These are phyloP conservation scores for Dinothrombium tinctorium DNA, from an alignment of 1,140 invertebrate genomes.

Conservation along the genomic window DNA sequence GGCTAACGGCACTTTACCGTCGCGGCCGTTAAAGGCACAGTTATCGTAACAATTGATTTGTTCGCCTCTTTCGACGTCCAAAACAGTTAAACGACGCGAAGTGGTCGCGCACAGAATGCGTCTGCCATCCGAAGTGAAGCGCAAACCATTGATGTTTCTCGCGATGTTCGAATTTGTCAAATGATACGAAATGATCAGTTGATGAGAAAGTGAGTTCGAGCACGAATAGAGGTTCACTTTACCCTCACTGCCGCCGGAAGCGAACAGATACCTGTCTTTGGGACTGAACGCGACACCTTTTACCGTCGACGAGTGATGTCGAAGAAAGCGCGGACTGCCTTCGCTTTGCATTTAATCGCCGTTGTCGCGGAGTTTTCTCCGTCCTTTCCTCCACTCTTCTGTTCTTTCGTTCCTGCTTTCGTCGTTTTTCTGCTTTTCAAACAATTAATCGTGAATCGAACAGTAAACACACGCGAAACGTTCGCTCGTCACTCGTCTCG, in stretches of 20 bases:
- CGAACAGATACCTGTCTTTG: conserved; percentile 27
- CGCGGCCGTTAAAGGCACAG: conserved; percentile 25
- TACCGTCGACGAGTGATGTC: conserved; percentile 25
- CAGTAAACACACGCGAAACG: too few relatives aligned
- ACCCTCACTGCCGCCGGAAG: conserved; percentile 28
- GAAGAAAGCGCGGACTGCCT: conserved; percentile 25
- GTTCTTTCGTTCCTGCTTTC: too few relatives aligned
- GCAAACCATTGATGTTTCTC: conserved; percentile 25
- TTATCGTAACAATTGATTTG: conserved; percentile 28
- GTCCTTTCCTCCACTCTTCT: not conserved
- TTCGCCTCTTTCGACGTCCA: conserved; percentile 27
- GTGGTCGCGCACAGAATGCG: conserved; percentile 27
- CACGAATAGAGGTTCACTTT: conserved; percentile 26
- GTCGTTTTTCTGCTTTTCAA: too few relatives aligned
- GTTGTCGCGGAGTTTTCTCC: not conserved
- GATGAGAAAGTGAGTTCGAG: conserved; percentile 22
- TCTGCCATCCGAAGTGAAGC: conserved; percentile 26
- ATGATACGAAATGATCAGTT: too few relatives aligned
- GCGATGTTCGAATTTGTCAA: conserved; percentile 12
- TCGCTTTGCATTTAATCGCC: conserved; percentile 25
- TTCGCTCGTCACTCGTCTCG: too few relatives aligned
- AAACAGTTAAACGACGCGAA: conserved; percentile 23
- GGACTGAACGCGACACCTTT: conserved; percentile 27
- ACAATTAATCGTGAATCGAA: too few relatives aligned
- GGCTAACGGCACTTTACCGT: conserved; percentile 23